Conservation (phyloP, 2,888 invertebrate species). For the Agriotes lineatus region DNA sequence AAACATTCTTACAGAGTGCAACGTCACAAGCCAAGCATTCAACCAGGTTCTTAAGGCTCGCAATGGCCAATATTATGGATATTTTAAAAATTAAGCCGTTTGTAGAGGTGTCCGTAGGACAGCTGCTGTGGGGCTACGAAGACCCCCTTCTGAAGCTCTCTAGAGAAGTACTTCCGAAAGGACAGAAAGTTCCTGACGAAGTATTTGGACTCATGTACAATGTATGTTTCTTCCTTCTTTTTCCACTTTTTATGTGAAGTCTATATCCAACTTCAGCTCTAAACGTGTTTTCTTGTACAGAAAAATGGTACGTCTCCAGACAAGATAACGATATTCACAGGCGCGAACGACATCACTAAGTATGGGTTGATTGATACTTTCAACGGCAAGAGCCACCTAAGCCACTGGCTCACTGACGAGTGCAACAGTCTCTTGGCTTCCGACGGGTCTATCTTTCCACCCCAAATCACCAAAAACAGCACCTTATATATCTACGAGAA, state of each 20-base stretch:
- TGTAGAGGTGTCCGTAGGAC: constrained; percentile 88
- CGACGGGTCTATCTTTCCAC: constrained; percentile 93
- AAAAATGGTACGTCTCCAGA: constrained; percentile 84
- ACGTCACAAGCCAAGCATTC: constrained; percentile 91
- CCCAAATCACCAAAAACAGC: constrained; percentile 83
- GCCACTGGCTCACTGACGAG: constrained; percentile 82
- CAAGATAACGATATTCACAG: constrained; percentile 83
- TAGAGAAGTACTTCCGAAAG: constrained; percentile 91
- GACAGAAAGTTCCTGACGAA: constrained; percentile 90
- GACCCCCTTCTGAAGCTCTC: constrained; percentile 90
- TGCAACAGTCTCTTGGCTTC: constrained; percentile 88
- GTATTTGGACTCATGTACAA: constrained; percentile 92
- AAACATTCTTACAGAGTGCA: constrained; percentile 73
- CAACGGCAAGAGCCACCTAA: constrained; percentile 78
- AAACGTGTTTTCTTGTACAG: no score
- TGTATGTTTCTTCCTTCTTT: constrained; percentile 67
- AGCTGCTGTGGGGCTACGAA: constrained; percentile 92
- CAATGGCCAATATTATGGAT: constrained; percentile 94
- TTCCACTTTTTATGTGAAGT: neutral
- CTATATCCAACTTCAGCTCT: no score
- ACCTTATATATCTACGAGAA: constrained; percentile 87
- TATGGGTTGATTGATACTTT: constrained; percentile 84
- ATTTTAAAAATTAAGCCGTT: constrained; percentile 92
- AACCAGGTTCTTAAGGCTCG: constrained; percentile 84
- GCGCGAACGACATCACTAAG: constrained; percentile 77